Percentiles rank a stretch among this genome's conserved stretches.
These are phyloP conservation scores for Chelon labrosus DNA, from an alignment of 2,797 vertebrate species.

Conservation along the genomic window DNA sequence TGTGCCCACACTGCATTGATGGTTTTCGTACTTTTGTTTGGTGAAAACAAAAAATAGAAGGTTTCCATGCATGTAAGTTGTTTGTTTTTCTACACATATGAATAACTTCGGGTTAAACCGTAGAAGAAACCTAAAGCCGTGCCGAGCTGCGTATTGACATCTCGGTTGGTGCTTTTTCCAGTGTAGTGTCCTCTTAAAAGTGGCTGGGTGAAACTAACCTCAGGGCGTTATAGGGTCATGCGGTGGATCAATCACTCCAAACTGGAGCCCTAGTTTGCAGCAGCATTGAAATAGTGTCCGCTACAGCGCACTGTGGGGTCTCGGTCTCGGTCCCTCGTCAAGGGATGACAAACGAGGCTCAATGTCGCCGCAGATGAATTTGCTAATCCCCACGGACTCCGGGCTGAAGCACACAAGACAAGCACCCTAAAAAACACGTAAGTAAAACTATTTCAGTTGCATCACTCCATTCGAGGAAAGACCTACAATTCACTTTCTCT, in stretches of 20 bases:
- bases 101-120: no score
- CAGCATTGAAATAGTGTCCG: conserved; percentile 59
- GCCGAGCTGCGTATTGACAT: conserved; percentile 55
- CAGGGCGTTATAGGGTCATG: conserved; percentile 76
- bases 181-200: conserved; percentile 80
- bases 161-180: conserved; percentile 63
- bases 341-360: conserved; percentile 22
- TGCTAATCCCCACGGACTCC: conserved; percentile 16
- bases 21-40: no score
- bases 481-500: neutral
- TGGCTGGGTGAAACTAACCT: conserved; percentile 82
- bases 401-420: conserved; percentile 24
- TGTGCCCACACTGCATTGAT: no score
- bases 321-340: conserved; percentile 22
- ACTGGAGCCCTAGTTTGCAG: conserved; percentile 73
- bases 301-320: conserved; percentile 17
- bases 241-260: conserved; percentile 83
- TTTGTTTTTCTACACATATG: no score
- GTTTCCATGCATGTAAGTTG: no score
- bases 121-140: conserved; percentile 15
- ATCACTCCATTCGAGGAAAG: neutral
- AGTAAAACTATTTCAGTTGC: conserved; percentile 38
- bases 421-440: conserved; percentile 57
- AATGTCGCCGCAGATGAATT: conserved; percentile 17
- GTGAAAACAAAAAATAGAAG: no score